Conservation (phyloP, 2,113 vertebrate genomes). For the Myotis davidii region DNA sequence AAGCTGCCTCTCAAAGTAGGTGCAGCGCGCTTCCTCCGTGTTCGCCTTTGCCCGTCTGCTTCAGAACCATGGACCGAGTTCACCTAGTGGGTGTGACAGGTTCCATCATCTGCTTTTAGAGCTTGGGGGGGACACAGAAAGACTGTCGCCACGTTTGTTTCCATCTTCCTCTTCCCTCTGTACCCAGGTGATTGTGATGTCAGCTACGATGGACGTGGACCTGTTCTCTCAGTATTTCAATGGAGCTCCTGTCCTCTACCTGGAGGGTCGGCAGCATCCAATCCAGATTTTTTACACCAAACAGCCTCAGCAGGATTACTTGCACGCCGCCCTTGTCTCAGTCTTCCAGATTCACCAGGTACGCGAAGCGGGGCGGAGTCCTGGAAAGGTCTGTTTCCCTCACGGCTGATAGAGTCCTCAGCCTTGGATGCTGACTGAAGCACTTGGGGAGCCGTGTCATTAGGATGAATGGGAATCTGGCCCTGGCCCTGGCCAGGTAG, state of each 20-base stretch:
- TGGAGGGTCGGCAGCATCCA: constrained; percentile 95
- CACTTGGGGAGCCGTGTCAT: neutral
- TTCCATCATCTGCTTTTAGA: neutral
- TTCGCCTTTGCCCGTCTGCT: neutral
- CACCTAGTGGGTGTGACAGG: too few relatives aligned
- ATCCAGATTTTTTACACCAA: constrained; percentile 97
- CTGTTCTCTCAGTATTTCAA: constrained; percentile 96
- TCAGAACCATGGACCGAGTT: neutral
- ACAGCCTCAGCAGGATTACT: constrained; percentile 94
- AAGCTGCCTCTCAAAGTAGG: constrained; percentile 91
- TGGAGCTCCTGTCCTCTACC: constrained; percentile 94
- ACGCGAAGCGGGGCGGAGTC: neutral
- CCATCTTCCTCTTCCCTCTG: neutral
- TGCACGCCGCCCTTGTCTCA: constrained; percentile 95
- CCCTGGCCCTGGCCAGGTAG: neutral
- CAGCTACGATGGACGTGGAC: constrained; percentile 98
- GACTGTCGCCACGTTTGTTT: neutral
- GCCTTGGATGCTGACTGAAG: neutral
- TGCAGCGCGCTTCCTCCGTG: fast-evolving
- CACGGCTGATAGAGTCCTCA: neutral
- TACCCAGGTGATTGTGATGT: constrained; percentile 94
- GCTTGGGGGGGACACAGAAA: neutral
- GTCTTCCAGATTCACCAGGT: constrained; percentile 99
- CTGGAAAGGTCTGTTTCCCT: neutral
- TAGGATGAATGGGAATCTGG: neutral